Evolutionary conservation across 2,797 vertebrate species (phyloP).

Genomic region (Sebastes flavidus): DNA sequence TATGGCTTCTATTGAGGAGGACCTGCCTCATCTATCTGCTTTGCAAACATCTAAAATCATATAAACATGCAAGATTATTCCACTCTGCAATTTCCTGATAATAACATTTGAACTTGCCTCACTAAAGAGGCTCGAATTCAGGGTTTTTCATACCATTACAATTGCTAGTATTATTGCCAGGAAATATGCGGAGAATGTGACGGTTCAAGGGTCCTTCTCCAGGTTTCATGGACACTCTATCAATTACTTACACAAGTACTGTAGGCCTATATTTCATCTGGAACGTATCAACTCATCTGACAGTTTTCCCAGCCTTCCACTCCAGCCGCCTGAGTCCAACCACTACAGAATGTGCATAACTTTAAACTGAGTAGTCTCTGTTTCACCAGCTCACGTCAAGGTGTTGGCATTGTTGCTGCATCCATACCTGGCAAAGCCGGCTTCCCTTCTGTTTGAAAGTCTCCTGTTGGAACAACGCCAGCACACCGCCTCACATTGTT

Average conservation of each 20-base stretch:
- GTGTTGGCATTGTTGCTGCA: conserved; percentile 68
- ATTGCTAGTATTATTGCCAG: background rate
- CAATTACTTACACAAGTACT: background rate
- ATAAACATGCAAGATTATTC: background rate
- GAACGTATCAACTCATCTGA: conserved; percentile 4
- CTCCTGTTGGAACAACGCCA: conserved; percentile 71
- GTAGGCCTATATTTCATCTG: conserved; percentile 3
- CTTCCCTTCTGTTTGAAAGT: conserved; percentile 77
- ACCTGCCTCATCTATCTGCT: background rate
- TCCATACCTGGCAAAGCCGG: conserved; percentile 69
- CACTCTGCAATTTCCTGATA: background rate
- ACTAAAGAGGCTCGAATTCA: background rate
- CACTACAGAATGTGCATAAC: conserved; percentile 11
- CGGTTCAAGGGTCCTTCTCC: background rate
- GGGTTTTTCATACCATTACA: background rate
- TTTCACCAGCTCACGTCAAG: conserved; percentile 27
- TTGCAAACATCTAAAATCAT: conserved; percentile 15
- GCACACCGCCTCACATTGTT: conserved; percentile 56
- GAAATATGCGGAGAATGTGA: background rate
- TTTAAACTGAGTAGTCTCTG: conserved; percentile 25
- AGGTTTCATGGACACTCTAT: conserved; percentile 15
- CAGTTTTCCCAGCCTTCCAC: background rate
- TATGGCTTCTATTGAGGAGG: background rate
- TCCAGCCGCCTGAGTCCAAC: conserved; percentile 12
- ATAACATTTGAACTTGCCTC: conserved; percentile 10